Evolutionary conservation across 1,140 invertebrate species (phyloP).

Genomic region (Lasioglossum baleicum): DNA sequence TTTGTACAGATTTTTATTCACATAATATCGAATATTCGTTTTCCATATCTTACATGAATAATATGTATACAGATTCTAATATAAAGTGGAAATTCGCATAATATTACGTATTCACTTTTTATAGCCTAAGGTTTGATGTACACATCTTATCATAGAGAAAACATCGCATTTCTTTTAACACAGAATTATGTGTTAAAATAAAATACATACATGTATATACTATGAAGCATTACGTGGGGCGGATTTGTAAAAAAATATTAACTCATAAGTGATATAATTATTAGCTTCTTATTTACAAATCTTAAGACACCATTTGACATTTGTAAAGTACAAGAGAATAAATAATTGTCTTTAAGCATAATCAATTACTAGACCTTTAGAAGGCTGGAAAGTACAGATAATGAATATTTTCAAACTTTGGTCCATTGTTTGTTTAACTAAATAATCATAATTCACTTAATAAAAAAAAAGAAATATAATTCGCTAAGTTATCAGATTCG

Average conservation of each 20-base stretch:
- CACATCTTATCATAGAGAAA: not conserved
- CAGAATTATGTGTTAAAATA: not conserved
- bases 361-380: conserved; percentile 30
- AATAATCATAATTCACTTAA: conserved; percentile 46
- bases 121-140: not conserved
- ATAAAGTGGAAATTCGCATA: not conserved
- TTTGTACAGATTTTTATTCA: conserved; percentile 13
- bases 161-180: conserved; percentile 7
- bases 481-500: conserved; percentile 46
- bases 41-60: not conserved
- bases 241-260: conserved; percentile 23
- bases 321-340: conserved; percentile 50
- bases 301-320: conserved; percentile 19
- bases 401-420: conserved; percentile 53
- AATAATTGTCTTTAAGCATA: conserved; percentile 50
- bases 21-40: not conserved
- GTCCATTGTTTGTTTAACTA: conserved; percentile 57
- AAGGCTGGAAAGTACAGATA: conserved; percentile 34
- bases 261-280: conserved; percentile 26
- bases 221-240: not conserved
- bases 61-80: not conserved
- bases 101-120: conserved; percentile 2
- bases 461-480: conserved; percentile 6
- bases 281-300: conserved; percentile 41
- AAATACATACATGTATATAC: not conserved